Evolutionary conservation across 2,888 invertebrate species (phyloP), one percentile per base, ranked within the genome.

Genomic region (Orchesella flavescens): DNA sequence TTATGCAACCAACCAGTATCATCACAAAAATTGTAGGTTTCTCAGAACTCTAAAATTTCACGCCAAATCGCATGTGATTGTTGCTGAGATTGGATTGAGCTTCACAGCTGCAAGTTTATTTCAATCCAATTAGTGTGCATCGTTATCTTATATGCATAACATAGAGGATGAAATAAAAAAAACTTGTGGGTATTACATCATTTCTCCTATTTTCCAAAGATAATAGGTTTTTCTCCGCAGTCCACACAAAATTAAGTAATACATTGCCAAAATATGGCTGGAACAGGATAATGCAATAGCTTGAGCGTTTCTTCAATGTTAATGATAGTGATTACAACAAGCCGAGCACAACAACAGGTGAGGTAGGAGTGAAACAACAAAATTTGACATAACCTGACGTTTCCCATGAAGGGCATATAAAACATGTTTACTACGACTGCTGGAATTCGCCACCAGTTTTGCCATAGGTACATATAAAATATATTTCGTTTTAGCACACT

Each of bases 361-460:
- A 34, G 34, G 34, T 68, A 49, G 68, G 21, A 59, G 19, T 65
- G 61, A 15, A 43, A 24, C 44, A 59, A 77, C 24, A 49, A 71
- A 78, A 34, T 78, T 61, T 78, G 78, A 78, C 78, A 78, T 63
- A 69, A 77, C 21, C 63, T 71, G 71, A 78, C 49, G 78, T 78
- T 78, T 78, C 78, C 59, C 76, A 34, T 68, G 68, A 46, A 15
- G 24, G 17, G 49, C 13, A 34, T 49, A 49, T 49, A 49, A 15
- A 65, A 34, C 44, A 65, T n/a, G 43, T 17, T 43, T 65, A 57
- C n/a, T 57, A 17, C 57, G 9, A 7, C 61, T 61, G 24, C 61
- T 61, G 61, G 61, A 61, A 61, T 19, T 24, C 1, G 12, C 53
- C 23, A 24, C 24, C 34, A 24, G 24, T 24, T 12, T 3, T 23